These are phyloP conservation scores for Pungitius pungitius DNA, from an alignment of 2,113 vertebrate genomes.

Conservation along the genomic window DNA sequence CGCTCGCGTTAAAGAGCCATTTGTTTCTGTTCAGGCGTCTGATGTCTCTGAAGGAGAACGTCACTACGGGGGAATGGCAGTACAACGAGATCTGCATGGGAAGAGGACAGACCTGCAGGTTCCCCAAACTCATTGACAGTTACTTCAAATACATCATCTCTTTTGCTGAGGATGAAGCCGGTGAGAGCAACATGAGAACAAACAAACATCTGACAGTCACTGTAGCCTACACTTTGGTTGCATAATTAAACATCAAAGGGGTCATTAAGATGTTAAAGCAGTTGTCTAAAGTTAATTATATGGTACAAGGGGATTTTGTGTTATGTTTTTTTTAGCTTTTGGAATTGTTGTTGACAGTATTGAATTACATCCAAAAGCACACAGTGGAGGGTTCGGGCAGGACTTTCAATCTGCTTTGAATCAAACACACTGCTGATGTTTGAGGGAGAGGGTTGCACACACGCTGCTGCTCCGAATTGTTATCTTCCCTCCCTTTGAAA, in stretches of 20 bases:
- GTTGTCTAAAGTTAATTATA: not conserved
- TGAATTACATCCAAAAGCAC: not conserved
- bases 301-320: not conserved
- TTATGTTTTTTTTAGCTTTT: too few species aligned
- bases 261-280: not conserved
- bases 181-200: constrained; percentile 62
- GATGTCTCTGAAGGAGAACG: constrained; percentile 83
- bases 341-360: not conserved
- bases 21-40: constrained; percentile 74
- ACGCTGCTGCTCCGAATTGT: constrained; percentile 8
- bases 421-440: constrained; percentile 8
- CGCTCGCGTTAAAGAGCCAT: not conserved
- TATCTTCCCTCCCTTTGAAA: not conserved
- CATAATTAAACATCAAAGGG: not conserved
- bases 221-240: not conserved
- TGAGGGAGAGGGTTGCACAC: not conserved
- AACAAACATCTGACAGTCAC: not conserved
- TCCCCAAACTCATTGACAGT: constrained; percentile 85
- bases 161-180: constrained; percentile 86
- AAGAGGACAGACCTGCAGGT: constrained; percentile 78
- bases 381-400: not conserved
- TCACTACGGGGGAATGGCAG: constrained; percentile 73
- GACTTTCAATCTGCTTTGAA: constrained; percentile 24
- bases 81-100: constrained; percentile 87
- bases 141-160: constrained; percentile 87